Evolutionary conservation across 2,797 vertebrate species (phyloP), one percentile per base, ranked within the genome.

Genomic region (Epinephelus awoara): DNA sequence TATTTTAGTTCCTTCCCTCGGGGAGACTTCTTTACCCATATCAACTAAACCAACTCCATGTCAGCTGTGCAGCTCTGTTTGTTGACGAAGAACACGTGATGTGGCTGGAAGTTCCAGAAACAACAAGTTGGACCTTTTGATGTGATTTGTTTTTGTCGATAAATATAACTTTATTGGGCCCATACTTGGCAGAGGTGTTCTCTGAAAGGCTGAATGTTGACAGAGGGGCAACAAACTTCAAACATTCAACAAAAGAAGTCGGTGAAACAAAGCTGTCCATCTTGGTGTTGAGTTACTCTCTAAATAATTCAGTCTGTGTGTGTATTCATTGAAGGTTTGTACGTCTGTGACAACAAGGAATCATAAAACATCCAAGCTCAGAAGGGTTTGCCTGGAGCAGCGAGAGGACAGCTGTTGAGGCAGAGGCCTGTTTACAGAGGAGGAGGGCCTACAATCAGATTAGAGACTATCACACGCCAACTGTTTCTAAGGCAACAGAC

Each of bases 401-500:
- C 0, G 38, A 47, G 62, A 23, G 49, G 54, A n/a, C 54, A 52
- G 77, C 50, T 77, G 63, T 25, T 72, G 7, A 73, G 56, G 11
- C 40, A 10, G 40, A 56, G n/a, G 62, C 59, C 67, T 54, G 75
- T 76, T 84, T 82, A 80, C 18, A 7, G 52, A 77, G 46, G 40
- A 42, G 40, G 46, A 68, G 66, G 65, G 65, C 69, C n/a, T 1
- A 47, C 47, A 74, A 78, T 76, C 67, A 49, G 75, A 83, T 84
- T 76, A 81, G 68, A 65, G 72, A 62, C 34, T 1, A 65, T 70
- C 47, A 67, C 38, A 63, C 29, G 23, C 18, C 46, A 15, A 44
- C 42, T 0, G 84, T 82, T 65, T 58, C 81, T 61, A 69, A 1
- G 70, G 81, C 58, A 88, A 84, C 81, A 8, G 72, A 56, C 47